These are phyloP conservation scores for Crocodylus rhombifer DNA, from an alignment of 2,797 vertebrate genomes.

Conservation along the genomic window DNA sequence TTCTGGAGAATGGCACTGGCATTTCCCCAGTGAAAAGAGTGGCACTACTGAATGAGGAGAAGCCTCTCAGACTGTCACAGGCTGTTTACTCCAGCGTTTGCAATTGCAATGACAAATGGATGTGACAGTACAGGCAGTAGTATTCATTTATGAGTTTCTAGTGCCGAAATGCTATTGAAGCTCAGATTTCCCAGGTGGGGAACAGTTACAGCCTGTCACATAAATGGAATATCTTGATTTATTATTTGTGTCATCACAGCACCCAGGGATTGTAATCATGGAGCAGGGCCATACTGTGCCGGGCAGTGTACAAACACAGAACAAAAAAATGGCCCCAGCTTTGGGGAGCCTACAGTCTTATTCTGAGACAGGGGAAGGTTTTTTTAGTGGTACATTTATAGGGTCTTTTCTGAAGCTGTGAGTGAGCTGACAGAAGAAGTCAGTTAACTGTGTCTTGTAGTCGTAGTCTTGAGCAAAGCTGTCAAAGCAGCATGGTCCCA, in stretches of 20 bases:
- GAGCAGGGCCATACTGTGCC: neutral
- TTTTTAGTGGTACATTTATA: neutral
- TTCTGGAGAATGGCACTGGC: accelerated
- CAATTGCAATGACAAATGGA: neutral
- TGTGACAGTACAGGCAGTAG: neutral
- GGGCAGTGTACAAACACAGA: neutral
- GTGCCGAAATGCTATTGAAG: neutral
- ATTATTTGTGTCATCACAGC: neutral
- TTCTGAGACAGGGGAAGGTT: neutral
- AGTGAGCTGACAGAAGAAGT: neutral
- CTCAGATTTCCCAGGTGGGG: neutral
- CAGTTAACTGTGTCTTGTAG: neutral
- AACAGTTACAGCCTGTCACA: neutral
- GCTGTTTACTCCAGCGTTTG: neutral
- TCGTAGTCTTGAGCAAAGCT: neutral
- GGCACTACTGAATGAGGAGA: neutral
- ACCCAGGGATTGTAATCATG: accelerated
- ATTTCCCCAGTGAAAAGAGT: neutral
- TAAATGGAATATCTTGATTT: neutral
- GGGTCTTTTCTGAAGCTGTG: accelerated
- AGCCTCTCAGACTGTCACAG: neutral
- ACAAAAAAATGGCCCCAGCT: neutral
- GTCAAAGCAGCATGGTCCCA: neutral
- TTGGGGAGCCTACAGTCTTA: no score
- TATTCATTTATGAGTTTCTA: neutral